Base-by-base conservation (phyloP, 2,113 vertebrate species). In the Neopipo cinnamomea region DNA sequence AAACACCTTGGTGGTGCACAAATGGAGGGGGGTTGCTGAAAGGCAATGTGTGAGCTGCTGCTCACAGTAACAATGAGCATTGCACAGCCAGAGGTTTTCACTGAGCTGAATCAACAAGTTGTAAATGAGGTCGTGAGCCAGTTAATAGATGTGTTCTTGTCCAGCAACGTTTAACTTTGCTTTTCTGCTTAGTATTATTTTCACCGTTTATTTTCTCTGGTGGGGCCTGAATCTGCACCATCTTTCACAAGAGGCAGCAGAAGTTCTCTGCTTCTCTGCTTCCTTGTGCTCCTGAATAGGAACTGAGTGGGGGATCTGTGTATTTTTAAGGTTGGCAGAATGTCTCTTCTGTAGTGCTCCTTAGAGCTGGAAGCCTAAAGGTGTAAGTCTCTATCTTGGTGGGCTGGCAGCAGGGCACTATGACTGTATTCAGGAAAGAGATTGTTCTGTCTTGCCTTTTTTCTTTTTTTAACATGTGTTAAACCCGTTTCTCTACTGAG, bases 41-140 rank as follows among this genome's bases (percentile, higher is more conserved):
- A 91, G 73, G 95, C 95, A 82, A 1, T 27, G 41, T 46, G 52
- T 30, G 87, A 85, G 78, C 78, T 85, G 68, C 93, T 87, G 79
- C 88, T 80, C 59, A 8, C 62, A 35, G n/a, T 28, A 70, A 55
- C 85, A 89, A 27, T 85, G 66, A 70, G 71, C 74, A 14, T 25
- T 93, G 78, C 85, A 65, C 66, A 66, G 71, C 3, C 28, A 85
- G 93, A 68, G 85, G 49, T 80, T 94, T 95, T 65, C 53, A 74
- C 31, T 1, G 4, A 66, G 89, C 93, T 95, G 89, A 93, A 93
- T 91, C 91, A 93, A 91, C 95, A 89, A 66, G 46, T 42, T 80
- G 58, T 70, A 44, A 72, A 35, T 85, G 91, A 93, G 71, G 19
- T 90, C 67, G 33, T 77, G 59, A 94, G 74, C 91, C 89, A 62